Evolutionary conservation across 2,113 vertebrate species (phyloP), one percentile per base, ranked within the genome.

Genomic region (Aptenodytes forsteri): DNA sequence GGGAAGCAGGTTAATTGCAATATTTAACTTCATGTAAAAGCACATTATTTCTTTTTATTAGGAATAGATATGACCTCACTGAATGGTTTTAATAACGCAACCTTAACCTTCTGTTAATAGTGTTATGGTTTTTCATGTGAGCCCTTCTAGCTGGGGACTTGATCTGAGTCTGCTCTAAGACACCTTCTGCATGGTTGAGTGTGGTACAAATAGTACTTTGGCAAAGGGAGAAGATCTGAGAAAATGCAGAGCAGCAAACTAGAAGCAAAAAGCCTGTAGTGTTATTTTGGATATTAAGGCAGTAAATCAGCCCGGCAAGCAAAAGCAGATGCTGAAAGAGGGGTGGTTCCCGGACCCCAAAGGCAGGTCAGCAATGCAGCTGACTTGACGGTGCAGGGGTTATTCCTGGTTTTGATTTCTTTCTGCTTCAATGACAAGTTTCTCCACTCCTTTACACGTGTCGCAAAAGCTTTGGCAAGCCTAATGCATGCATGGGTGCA

Each of bases 401-500:
- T 79, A 19, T 30, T 89, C 77, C 77, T 36, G 34, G 15, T 2
- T 52, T 82, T 65, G 34, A 13, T 55, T 87, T 69, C 34, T 54
- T 49, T 62, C 55, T 78, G 59, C 59, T 84, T 77, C 77, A 23
- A 5, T 14, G 17, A 7, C 9, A 56, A 52, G 79, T 46, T 81
- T 78, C 55, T 84, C 12, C 5, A 0, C 25, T 93, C 38, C 55
- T 19, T 67, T 9, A 18, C 10, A 11, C 0, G 0, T 30, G 32
- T 32, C 58, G 61, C 47, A 14, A 12, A 54, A 55, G 49, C 64
- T 17, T 29, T 58, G n/a, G 50, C 54, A 46, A 87, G 46, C 67
- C 40, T 6, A 8, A 30, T 0, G 5, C 10, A 1, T 21, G 30
- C 29, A 7, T 9, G 11, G 6, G 34, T 26, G n/a, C 65, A 36